Evolutionary conservation across 2,797 vertebrate species (phyloP).

Genomic region (Tarsius wallacei): DNA sequence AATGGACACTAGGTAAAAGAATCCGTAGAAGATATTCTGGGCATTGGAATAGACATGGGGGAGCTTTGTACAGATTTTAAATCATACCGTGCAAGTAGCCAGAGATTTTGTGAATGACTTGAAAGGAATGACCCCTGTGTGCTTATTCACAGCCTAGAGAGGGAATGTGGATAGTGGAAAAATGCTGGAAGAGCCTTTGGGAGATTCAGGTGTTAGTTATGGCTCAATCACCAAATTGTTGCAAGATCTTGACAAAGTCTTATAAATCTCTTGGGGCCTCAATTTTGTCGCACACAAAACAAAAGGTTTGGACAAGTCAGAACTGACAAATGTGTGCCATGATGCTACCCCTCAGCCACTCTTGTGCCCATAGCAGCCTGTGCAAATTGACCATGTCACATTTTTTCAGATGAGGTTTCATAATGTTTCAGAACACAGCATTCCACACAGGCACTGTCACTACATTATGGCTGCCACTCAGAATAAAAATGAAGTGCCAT

Average conservation of each 20-base stretch:
- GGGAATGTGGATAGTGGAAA: background rate
- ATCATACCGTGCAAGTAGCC: background rate
- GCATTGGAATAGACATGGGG: background rate
- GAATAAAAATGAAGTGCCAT: background rate
- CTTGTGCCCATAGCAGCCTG: too few species aligned
- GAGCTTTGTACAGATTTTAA: background rate
- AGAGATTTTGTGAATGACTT: background rate
- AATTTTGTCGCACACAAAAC: background rate
- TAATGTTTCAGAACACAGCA: background rate
- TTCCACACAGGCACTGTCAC: background rate
- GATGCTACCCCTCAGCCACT: background rate
- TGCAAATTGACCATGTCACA: background rate
- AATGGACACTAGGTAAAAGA: background rate
- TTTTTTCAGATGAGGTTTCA: background rate
- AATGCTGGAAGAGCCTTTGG: too few species aligned
- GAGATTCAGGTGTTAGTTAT: background rate
- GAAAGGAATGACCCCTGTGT: background rate
- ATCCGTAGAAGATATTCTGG: background rate
- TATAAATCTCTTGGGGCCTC: background rate
- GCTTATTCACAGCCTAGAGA: background rate
- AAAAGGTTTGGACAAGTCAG: background rate
- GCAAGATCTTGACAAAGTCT: background rate
- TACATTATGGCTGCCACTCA: background rate
- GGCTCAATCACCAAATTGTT: too few species aligned
- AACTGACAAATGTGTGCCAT: background rate